Percentiles rank a stretch among this genome's conserved stretches.
phyloP scores from a whole-genome alignment of 2,888 invertebrate genomes.

The Metopia argyrocephala region DNA sequence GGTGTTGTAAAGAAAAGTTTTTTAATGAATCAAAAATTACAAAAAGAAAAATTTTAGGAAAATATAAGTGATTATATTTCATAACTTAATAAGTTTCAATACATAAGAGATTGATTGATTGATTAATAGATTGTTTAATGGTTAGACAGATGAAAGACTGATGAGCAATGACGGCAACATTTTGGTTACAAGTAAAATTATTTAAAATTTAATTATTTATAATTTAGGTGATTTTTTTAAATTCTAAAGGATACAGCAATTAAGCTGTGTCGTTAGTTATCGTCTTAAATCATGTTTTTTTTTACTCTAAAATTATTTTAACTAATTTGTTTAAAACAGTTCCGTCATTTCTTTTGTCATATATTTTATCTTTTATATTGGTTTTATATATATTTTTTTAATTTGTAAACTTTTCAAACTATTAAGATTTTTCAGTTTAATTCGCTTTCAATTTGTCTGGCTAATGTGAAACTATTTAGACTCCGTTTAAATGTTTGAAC shows the following conservation, averaged over 20 bases:
- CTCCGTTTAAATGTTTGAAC: slow-evolving; percentile 29
- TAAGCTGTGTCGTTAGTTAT: no score
- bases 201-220: no score
- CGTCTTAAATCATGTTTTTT: no score
- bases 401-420: no score
- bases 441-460: slow-evolving; percentile 55
- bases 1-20: slow-evolving; percentile 31
- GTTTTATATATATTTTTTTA: not conserved
- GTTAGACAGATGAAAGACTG: not conserved
- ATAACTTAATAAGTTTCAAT: slow-evolving; percentile 28
- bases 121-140: not conserved
- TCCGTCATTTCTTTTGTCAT: slow-evolving; percentile 45
- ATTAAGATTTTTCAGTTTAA: slow-evolving; percentile 30
- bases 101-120: slow-evolving; percentile 29
- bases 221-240: no score
- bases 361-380: not conserved
- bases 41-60: slow-evolving; percentile 13
- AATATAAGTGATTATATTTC: slow-evolving; percentile 27
- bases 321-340: slow-evolving; percentile 1
- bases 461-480: slow-evolving; percentile 29
- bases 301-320: no score
- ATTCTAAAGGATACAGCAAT: no score
- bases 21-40: slow-evolving; percentile 20
- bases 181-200: no score
- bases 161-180: slow-evolving; percentile 29